Percentiles rank a stretch among this genome's conserved stretches.
Evolutionary conservation across 2,797 vertebrate species (phyloP).

Genomic region (Protonibea diacanthus): DNA sequence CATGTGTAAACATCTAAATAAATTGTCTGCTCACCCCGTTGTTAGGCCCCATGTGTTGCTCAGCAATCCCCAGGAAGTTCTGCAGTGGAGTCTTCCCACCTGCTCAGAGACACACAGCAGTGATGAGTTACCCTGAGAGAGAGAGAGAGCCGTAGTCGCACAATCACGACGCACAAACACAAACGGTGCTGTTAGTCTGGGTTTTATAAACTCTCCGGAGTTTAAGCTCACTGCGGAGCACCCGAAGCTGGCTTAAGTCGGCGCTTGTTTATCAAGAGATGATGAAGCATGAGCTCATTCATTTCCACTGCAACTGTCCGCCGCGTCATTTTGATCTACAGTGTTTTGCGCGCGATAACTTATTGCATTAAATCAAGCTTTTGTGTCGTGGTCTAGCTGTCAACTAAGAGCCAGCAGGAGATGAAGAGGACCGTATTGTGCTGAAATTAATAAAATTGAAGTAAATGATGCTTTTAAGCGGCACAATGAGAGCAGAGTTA

Average conservation of each 20-base stretch:
- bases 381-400: conserved; percentile 18
- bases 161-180: background rate
- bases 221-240: background rate
- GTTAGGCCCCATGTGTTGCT: conserved; percentile 96
- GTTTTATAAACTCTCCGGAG: background rate
- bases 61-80: conserved; percentile 97
- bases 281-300: conserved; percentile 20
- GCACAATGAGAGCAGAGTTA: background rate
- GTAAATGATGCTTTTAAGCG: conserved; percentile 2
- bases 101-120: conserved; percentile 69
- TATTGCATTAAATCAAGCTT: conserved; percentile 12
- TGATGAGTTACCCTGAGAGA: background rate
- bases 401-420: background rate
- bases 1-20: background rate
- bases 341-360: conserved; percentile 3
- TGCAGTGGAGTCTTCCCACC: conserved; percentile 96
- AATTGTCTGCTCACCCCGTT: conserved; percentile 89
- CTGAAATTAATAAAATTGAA: background rate
- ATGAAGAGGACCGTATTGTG: background rate
- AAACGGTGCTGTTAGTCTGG: background rate
- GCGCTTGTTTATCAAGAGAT: conserved; percentile 5
- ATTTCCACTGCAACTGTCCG: conserved; percentile 11
- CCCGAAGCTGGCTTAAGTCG: background rate
- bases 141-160: background rate
- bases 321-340: background rate